Evolutionary conservation across 2,888 invertebrate species (phyloP).

Genomic region (Drosophila dives): DNA sequence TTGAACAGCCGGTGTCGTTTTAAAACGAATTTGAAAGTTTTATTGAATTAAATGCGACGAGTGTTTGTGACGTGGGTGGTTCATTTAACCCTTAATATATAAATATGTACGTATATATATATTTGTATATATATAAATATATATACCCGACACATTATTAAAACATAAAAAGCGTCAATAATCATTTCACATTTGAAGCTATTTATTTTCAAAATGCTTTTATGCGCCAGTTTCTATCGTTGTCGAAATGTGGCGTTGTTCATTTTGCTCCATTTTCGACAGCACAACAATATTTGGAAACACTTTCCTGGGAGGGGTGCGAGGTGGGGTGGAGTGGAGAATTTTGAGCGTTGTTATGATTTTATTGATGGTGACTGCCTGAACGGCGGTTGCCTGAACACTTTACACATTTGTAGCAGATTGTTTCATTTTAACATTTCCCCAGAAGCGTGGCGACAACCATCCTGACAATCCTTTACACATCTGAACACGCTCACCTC

Average conservation of each 20-base stretch:
- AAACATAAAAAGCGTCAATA: conserved; percentile 81
- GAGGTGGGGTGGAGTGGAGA: conserved; percentile 10
- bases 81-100: conserved; percentile 71
- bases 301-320: conserved; percentile 40
- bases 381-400: conserved; percentile 60
- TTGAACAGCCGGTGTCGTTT: conserved; percentile 73
- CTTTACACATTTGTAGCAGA: conserved; percentile 77
- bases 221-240: conserved; percentile 12
- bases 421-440: conserved; percentile 73
- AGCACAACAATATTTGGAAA: conserved; percentile 55
- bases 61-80: conserved; percentile 73
- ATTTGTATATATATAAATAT: conserved; percentile 23
- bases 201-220: conserved; percentile 69
- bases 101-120: conserved; percentile 49
- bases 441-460: conserved; percentile 67
- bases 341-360: conserved; percentile 60
- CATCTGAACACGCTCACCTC: conserved; percentile 48
- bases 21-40: conserved; percentile 80
- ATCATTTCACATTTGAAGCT: conserved; percentile 76
- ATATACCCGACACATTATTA: conserved; percentile 76
- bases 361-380: conserved; percentile 59
- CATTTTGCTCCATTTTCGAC: conserved; percentile 34
- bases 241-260: conserved; percentile 33
- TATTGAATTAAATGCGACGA: conserved; percentile 71
- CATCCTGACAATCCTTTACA: conserved; percentile 72